These are phyloP conservation scores for Steinernema khuongi DNA, from an alignment of 1,140 invertebrate species.

Conservation along the genomic window DNA sequence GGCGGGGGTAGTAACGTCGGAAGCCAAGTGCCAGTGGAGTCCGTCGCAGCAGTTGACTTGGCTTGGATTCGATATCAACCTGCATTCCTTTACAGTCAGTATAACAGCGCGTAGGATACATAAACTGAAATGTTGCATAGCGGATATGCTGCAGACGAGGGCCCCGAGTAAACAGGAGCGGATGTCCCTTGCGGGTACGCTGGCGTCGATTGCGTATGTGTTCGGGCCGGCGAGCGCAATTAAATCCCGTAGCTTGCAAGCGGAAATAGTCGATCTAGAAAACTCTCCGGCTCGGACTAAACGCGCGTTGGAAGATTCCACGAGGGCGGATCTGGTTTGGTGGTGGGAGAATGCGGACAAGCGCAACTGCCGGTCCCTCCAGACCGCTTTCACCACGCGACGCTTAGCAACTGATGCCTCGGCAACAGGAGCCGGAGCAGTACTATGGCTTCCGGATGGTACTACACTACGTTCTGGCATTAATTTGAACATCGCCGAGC, in stretches of 20 bases:
- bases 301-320: neutral
- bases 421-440: neutral
- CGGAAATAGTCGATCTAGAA: neutral
- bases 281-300: neutral
- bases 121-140: neutral
- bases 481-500: neutral
- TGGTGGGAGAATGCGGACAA: neutral
- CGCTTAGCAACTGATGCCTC: neutral
- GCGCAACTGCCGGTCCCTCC: neutral
- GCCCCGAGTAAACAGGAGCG: neutral
- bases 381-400: neutral
- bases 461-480: neutral
- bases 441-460: neutral
- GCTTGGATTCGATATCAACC: neutral
- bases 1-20: neutral
- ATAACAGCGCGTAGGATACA: neutral
- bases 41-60: neutral
- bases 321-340: neutral
- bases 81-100: neutral
- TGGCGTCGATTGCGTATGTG: neutral
- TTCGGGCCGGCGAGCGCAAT: neutral
- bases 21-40: neutral
- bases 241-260: neutral
- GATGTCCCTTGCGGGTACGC: neutral
- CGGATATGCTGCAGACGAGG: neutral